Base-by-base conservation (phyloP, 2,113 vertebrate genomes). In the Pseudorasbora parva region DNA sequence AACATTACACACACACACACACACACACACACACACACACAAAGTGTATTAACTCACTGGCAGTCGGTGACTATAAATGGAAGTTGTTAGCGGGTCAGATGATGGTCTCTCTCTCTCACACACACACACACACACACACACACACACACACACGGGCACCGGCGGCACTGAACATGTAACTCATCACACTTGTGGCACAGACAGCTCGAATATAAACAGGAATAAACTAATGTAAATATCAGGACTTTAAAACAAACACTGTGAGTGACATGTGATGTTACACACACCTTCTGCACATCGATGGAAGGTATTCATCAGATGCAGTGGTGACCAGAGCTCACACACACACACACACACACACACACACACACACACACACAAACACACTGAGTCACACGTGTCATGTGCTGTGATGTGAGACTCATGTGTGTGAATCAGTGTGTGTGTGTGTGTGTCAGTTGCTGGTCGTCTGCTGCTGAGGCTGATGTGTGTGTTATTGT, bases 121-220 rank as follows among this genome's bases (percentile, higher is more conserved):
- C 83, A 80, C 84, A 69, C 17, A 5, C 12, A n/a, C 83, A 76
- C 81, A 77, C 83, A 80, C 84, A 69, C 17, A 5, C 12, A n/a
- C n/a, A n/a, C 83, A 76, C 81, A 77, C 83, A 80, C 84, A 69
- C 17, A 5, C 12, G 11, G 68, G 81, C 81, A 71, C 41, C 43
- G 75, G 74, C 56, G 73, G 81, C 27, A 23, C 73, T 15, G 49
- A 74, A 68, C 19, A 54, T 49, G 49, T 72, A 5, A 2, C 69
- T 60, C 25, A 47, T 83, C 85, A 83, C 51, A 79, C 68, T 86
- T 37, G 8, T n/a, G 27, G 17, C 69, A 57, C 14, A 11, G 72
- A 33, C 21, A 75, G 69, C 37, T 78, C 1, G 21, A 10, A 14
- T 78, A 27, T 78, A 78, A 62, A 78, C 56, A 78, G 37, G n/a